A percentile compares a stretch with the other conserved stretches of the same genome.
phyloP scores from a whole-genome alignment of 2,797 vertebrate species.

The Orientallactaga sibirica region DNA sequence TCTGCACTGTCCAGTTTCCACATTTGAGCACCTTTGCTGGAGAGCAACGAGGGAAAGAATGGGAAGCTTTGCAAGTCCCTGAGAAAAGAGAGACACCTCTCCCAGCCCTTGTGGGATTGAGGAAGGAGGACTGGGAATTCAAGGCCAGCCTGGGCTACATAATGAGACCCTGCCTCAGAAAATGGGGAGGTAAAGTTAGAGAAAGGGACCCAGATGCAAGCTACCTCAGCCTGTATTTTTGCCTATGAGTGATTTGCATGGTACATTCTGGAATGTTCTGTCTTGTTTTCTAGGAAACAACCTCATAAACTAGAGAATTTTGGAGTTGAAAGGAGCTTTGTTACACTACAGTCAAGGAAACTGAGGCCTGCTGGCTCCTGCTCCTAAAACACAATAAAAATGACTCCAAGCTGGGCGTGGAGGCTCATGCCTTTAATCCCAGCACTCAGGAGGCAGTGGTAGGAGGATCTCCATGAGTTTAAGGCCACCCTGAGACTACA shows the following conservation, averaged over 20 bases:
- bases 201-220: background rate
- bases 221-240: background rate
- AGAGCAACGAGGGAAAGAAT: background rate
- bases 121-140: background rate
- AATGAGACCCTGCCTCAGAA: background rate
- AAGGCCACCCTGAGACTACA: too few species aligned
- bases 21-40: background rate
- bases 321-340: background rate
- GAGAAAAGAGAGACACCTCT: background rate
- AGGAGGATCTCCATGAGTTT: too few species aligned
- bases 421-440: too few species aligned
- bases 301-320: background rate
- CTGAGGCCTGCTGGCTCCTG: background rate
- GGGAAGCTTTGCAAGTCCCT: background rate
- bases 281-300: constrained; percentile 12
- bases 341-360: background rate
- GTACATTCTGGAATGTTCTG: background rate
- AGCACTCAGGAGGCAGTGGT: too few species aligned
- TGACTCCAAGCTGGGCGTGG: background rate
- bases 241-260: background rate
- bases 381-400: background rate
- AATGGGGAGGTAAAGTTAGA: background rate
- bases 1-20: background rate
- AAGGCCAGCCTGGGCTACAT: background rate
- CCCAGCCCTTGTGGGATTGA: background rate